These are phyloP conservation scores for Parnassius mnemosyne DNA, from an alignment of 2,888 invertebrate genomes.

Conservation along the genomic window DNA sequence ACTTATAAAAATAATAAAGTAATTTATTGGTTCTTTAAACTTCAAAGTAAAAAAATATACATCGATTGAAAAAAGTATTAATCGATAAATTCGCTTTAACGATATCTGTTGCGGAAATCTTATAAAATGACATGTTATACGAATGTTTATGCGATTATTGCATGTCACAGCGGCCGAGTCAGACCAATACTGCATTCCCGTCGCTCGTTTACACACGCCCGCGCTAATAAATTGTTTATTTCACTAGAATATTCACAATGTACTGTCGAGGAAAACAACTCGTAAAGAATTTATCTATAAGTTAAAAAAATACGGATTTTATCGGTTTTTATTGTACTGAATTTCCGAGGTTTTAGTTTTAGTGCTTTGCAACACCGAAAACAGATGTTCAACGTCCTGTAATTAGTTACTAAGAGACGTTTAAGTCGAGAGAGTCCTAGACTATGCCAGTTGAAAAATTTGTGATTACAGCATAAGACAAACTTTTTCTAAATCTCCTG, in stretches of 20 bases:
- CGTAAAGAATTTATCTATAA: neutral
- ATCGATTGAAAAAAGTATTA: conserved; percentile 13
- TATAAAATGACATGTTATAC: conserved; percentile 7
- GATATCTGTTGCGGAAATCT: conserved; percentile 20
- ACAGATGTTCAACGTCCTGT: no score
- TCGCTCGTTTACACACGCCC: conserved; percentile 23
- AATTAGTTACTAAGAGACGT: no score
- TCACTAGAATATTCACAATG: conserved; percentile 8
- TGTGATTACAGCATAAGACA: no score
- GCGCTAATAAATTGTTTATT: conserved; percentile 25
- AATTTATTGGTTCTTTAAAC: no score
- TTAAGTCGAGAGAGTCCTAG: no score
- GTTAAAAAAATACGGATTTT: no score
- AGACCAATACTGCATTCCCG: conserved; percentile 18
- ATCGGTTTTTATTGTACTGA: no score
- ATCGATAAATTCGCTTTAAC: conserved; percentile 17
- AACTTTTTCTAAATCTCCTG: no score
- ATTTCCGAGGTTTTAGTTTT: no score
- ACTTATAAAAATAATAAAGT: no score
- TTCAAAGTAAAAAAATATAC: conserved; percentile 10
- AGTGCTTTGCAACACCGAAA: no score
- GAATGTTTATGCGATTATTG: conserved; percentile 20
- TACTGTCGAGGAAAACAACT: conserved; percentile 7
- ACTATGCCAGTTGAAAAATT: no score
- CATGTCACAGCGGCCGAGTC: neutral